phyloP scores from a whole-genome alignment of 2,797 vertebrate species.

The Prunella strophiata region DNA sequence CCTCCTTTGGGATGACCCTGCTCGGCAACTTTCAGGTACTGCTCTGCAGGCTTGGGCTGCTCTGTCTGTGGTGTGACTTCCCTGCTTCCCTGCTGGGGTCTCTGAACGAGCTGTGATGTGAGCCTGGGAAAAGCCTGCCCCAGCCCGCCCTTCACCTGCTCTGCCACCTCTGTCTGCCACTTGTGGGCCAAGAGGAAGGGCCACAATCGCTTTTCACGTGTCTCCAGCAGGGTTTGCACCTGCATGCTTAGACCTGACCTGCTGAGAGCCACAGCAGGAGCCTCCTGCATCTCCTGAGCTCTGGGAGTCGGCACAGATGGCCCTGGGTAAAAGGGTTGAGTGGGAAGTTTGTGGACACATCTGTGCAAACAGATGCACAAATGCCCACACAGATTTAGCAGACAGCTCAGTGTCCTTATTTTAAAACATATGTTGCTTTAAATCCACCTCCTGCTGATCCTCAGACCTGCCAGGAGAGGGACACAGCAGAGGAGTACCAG shows the following conservation, averaged over 20 bases:
- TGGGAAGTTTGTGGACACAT: rapidly evolving
- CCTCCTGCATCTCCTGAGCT: background rate
- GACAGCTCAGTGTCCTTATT: background rate
- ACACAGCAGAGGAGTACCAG: background rate
- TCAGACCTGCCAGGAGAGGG: background rate
- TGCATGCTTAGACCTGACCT: background rate
- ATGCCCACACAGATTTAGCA: background rate
- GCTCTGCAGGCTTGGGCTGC: background rate
- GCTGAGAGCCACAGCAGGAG: background rate
- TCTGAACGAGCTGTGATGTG: background rate
- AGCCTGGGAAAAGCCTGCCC: background rate
- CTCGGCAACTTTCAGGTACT: constrained; percentile 93
- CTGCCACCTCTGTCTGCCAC: background rate
- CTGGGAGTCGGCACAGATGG: background rate
- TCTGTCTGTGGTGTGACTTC: background rate
- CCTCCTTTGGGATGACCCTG: constrained; percentile 91
- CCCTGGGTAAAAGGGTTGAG: background rate
- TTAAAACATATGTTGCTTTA: background rate
- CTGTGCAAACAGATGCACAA: background rate
- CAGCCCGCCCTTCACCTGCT: background rate
- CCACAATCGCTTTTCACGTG: rapidly evolving
- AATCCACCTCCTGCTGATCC: background rate
- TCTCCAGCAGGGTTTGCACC: background rate
- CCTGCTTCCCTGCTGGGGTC: background rate
- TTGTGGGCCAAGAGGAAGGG: background rate